Evolutionary conservation across 2,113 vertebrate species (phyloP), one percentile per base, ranked within the genome.

Genomic region (Chionis minor): DNA sequence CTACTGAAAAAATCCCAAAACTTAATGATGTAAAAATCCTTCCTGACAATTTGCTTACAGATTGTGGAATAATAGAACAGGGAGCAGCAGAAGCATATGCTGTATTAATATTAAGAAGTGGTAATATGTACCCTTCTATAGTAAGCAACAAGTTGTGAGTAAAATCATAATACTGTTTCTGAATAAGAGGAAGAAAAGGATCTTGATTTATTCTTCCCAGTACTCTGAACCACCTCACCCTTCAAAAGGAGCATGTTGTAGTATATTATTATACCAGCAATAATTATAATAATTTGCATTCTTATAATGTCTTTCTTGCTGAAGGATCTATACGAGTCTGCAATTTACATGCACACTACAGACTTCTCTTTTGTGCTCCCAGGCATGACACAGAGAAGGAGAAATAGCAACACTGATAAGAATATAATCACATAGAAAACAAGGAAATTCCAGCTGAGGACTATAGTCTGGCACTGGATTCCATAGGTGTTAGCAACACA

Each of bases 201-300:
- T 61, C 78, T 56, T 44, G 9, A 59, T 58, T 69, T 88, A 42
- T 66, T 58, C 52, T 90, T 72, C 19, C 12, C 58, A 38, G 16
- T 47, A 38, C 8, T 54, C 33, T 26, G 30, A 67, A 74, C 51
- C 72, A 84, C 33, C 17, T 55, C 67, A 79, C 32, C 13, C 30
- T 77, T 84, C 69, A 88, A 65, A 83, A 72, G 26, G 35, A 47
- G 20, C 12, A 32, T 51, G 26, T 32, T 83, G 38, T n/a, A 49
- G 40, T n/a, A 27, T 44, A 61, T 61, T 71, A 83, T 71, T 71
- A 59, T 59, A 40, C 33, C n/a, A 79, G 23, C 27, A 94, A 30
- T 86, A 78, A 73, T 86, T 79, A 94, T 40, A 61, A 75, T 71
- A 42, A 84, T 87, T 90, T 83, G 9, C 56, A 90, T 75, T 84